Evolutionary conservation across 2,888 invertebrate genomes (phyloP), one percentile per base, ranked within the genome.

Genomic region (Sarcophaga subvicina): DNA sequence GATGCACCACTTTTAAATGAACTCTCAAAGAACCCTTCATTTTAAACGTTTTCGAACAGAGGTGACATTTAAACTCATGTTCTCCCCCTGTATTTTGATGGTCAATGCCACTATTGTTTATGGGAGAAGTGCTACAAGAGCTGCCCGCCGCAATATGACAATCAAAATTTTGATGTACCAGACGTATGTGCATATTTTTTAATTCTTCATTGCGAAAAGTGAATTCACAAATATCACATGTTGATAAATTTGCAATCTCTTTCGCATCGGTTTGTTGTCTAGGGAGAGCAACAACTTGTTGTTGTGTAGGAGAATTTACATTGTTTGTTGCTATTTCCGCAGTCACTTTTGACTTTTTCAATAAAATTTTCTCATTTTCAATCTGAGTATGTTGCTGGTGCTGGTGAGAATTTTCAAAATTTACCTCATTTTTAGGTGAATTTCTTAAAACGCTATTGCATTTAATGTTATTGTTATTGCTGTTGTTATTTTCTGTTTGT

Each of bases 1-100:
- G 95, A 93, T 97, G 97, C 0, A 97, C 96, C 20, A 97, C 97
- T 90, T 97, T 94, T 90, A 97, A 94, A 92, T 97, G 97, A 5
- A 97, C 96, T 95, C 97, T 96, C 10, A 97, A 93, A 79, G 97
- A 97, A 8, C 97, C 97, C 89, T 96, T 94, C 96, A 97, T 97
- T 93, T 96, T 97, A 90, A 97, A 97, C 83, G 95, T 95, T 93
- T 97, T 97, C 0, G 96, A 95, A 91, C 97, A 97, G 82, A 97
- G 93, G 91, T 97, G 96, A 90, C 97, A 97, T 83, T 93, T 91
- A 82, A 93, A 93, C 66, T 92, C 92, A 4, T 93, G 90, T 72
- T 90, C 90, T 45, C 5, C 2, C 10, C 14, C 5, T 6, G 79
- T 25, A 37, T 64, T 80, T 69, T 86, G 86, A 54, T 87, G 76